These are phyloP conservation scores for Lysiphlebus fabarum DNA, from an alignment of 1,140 invertebrate species.

Conservation along the genomic window DNA sequence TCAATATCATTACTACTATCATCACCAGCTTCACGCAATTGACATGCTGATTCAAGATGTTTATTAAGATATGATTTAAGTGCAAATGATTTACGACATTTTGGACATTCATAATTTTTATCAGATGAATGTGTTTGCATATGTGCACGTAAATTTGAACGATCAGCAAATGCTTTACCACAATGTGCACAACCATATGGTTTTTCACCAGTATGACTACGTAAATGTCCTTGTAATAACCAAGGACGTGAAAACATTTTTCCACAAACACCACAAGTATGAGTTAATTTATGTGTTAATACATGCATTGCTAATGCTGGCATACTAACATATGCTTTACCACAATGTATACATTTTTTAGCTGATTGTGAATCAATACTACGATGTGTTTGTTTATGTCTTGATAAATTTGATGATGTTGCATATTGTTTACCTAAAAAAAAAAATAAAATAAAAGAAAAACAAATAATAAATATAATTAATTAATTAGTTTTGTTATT, in stretches of 20 bases:
- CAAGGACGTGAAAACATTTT: slow-evolving; percentile 97
- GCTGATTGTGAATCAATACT: slow-evolving; percentile 89
- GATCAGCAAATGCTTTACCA: slow-evolving; percentile 96
- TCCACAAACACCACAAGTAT: slow-evolving; percentile 95
- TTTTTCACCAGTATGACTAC: slow-evolving; percentile 97
- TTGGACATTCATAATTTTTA: slow-evolving; percentile 91
- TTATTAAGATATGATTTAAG: slow-evolving; percentile 99
- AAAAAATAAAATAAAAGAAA: background rate
- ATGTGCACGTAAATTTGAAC: slow-evolving; percentile 96
- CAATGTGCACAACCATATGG: slow-evolving; percentile 98
- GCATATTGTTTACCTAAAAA: slow-evolving; percentile 84
- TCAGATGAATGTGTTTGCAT: slow-evolving; percentile 98
- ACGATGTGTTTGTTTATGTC: slow-evolving; percentile 95
- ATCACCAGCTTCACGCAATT: slow-evolving; percentile 20
- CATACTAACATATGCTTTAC: slow-evolving; percentile 97
- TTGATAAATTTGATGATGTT: slow-evolving; percentile 92
- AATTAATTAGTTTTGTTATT: background rate
- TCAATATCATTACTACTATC: slow-evolving; percentile 42
- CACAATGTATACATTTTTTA: slow-evolving; percentile 91
- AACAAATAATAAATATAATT: background rate
- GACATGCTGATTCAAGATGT: slow-evolving; percentile 94
- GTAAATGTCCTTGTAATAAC: slow-evolving; percentile 93
- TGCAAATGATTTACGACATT: slow-evolving; percentile 96
- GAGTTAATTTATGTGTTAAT: slow-evolving; percentile 88
- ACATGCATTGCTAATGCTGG: slow-evolving; percentile 98